Evolutionary conservation across 1,140 invertebrate species (phyloP), one percentile per base, ranked within the genome.

Genomic region (Pemphigus obesinymphae): DNA sequence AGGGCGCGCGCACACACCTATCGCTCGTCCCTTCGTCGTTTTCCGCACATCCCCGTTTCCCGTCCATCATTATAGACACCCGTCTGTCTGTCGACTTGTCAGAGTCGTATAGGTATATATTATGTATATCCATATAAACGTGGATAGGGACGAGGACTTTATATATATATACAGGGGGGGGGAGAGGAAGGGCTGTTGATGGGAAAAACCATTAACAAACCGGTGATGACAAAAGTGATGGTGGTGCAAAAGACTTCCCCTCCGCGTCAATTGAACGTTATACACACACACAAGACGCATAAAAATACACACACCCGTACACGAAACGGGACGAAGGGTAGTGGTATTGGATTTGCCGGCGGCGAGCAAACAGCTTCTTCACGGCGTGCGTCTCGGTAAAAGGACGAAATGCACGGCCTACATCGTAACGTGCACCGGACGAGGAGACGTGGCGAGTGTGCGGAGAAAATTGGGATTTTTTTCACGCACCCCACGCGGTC

Each of bases 201-300:
- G 29, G 29, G 17, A 29, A 58, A 55, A 81, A 50, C 29, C 84
- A 82, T 83, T 75, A 89, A 93, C 91, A 90, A 96, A 29, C 26
- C 26, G 68, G 31, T 15, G 68, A 48, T 26, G 45, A n/a, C n/a
- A n/a, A n/a, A n/a, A n/a, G 40, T 34, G 50, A 23, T 20, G 40
- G 23, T 26, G 68, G 66, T 23, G 20, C 23, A 45, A 72, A 70
- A 48, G 20, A 48, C 26, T 48, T 48, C 68, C 68, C 68, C 31
- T 72, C 15, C 13, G 66, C 37, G 66, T 70, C 68, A 45, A 45
- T 70, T 23, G 68, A 45, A 45, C 68, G 48, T 50, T n/a, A n/a
- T n/a, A n/a, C n/a, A n/a, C n/a, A n/a, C n/a, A n/a, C n/a, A n/a
- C n/a, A n/a, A n/a, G n/a, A 50, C 48, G 6, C 48, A 15, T 10